Base-by-base conservation (phyloP, 92 coral and sea anemone genomes). In the Virgularia gustaviana region DNA sequence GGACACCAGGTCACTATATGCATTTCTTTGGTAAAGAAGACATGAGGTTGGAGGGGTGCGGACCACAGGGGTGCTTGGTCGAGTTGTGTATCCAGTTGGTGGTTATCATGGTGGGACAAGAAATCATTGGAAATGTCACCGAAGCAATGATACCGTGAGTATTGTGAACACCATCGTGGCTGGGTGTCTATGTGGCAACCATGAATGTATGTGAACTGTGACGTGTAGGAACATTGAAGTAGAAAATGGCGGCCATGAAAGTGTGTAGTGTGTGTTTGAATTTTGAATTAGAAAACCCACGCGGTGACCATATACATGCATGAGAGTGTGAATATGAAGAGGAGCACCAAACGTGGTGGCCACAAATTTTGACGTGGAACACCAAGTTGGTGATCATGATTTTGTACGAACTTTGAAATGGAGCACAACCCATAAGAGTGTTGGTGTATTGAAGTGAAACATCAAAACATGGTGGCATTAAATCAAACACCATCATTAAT, bases 121-220 rank as follows among this genome's bases (percentile, higher is more conserved):
- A 89, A 79, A 44, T 91, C 13, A 78, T 91, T 63, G 88, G 88
- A 30, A 91, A 86, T 55, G 57, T 91, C 70, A 86, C 91, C 11
- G 97, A 91, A 79, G 75, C 82, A 6, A 87, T 90, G 20, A 82
- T 86, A 36, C 97, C 97, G 97, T 91, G 62, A 91, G 97, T 89
- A 51, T 20, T n/a, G n/a, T n/a, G n/a, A n/a, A 34, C 37, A 13
- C 35, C 38, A 23, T 59, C 47, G 33, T 62, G 39, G 47, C n/a
- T n/a, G n/a, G n/a, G 2, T 37, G 55, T 13, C 18, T 10, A 18
- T 58, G 27, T 30, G 27, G 65, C 2, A 9, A 57, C 35, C 65
- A 58, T 7, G 6, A 25, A 31, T 19, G 51, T 7, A 58, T 51
- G 13, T 20, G 25, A 51, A 7, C 10, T 49, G 1, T 18, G 22